These are phyloP conservation scores for Musca vetustissima DNA, from an alignment of 1,140 invertebrate genomes.

Conservation along the genomic window DNA sequence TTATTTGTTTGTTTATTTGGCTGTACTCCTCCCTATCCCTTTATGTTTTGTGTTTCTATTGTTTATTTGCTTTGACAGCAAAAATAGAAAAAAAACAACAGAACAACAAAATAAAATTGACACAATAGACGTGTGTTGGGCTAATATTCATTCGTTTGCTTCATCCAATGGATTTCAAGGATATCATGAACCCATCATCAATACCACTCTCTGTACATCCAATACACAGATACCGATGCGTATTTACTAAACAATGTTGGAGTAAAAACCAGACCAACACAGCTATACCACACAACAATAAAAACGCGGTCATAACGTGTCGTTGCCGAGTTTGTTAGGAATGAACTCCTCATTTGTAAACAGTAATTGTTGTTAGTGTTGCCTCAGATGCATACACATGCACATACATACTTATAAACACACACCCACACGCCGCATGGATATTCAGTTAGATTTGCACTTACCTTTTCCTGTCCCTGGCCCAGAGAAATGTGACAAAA, in stretches of 20 bases:
- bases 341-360: too few relatives aligned
- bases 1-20: slow-evolving; percentile 7
- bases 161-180: too few relatives aligned
- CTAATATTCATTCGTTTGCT: slow-evolving; percentile 3
- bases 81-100: slow-evolving; percentile 4
- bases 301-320: too few relatives aligned
- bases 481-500: slow-evolving; percentile 84
- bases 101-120: not conserved
- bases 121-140: slow-evolving; percentile 15
- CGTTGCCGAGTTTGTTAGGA: too few relatives aligned
- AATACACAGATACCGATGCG: not conserved
- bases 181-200: too few relatives aligned
- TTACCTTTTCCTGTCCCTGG: slow-evolving; percentile 82
- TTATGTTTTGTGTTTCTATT: not conserved
- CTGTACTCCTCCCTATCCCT: not conserved
- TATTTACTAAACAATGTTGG: not conserved
- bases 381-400: too few relatives aligned
- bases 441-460: not conserved
- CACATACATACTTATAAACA: too few relatives aligned
- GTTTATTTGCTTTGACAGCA: slow-evolving; percentile 19
- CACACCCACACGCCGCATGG: too few relatives aligned
- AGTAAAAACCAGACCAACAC: too few relatives aligned
- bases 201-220: not conserved
- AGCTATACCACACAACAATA: too few relatives aligned
- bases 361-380: too few relatives aligned